A percentile compares a stretch with the other conserved stretches of the same genome.
Evolutionary conservation across 2,888 invertebrate species (phyloP).

Genomic region (Brachycybe producta): DNA sequence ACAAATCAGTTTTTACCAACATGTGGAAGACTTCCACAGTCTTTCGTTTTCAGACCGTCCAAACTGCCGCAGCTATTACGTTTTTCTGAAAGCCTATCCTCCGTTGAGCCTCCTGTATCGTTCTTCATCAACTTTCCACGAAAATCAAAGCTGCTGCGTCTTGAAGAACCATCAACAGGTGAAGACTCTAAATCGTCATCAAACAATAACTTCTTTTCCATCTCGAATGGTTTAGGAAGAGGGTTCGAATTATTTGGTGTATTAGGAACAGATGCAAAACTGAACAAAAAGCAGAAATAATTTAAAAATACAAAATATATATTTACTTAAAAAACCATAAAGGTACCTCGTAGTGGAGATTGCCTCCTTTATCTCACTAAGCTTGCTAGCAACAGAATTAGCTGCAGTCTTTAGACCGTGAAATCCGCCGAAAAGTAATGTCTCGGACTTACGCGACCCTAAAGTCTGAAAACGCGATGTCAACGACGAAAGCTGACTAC

Average conservation of each 20-base stretch:
- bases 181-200: slow-evolving; percentile 12
- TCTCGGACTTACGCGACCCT: slow-evolving; percentile 70
- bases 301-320: neutral
- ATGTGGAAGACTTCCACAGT: slow-evolving; percentile 2
- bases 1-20: too few relatives aligned
- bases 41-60: too few relatives aligned
- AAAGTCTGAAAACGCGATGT: slow-evolving; percentile 37
- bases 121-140: too few relatives aligned
- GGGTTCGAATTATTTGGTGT: slow-evolving; percentile 9
- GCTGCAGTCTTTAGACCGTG: too few relatives aligned
- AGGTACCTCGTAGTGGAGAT: slow-evolving; percentile 35
- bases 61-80: too few relatives aligned
- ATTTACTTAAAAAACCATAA: slow-evolving; percentile 25
- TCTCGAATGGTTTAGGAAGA: slow-evolving; percentile 7
- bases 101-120: too few relatives aligned
- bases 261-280: slow-evolving; percentile 7
- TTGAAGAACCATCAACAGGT: too few relatives aligned
- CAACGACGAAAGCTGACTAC: slow-evolving; percentile 1
- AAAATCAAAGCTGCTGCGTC: too few relatives aligned
- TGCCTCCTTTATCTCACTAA: slow-evolving; percentile 82
- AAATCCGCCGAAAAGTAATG: slow-evolving; percentile 68
- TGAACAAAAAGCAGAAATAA: neutral
- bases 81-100: too few relatives aligned
- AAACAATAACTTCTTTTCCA: slow-evolving; percentile 6
- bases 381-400: slow-evolving; percentile 69